These are phyloP conservation scores for Leptopilina myrica DNA, from an alignment of 2,888 invertebrate species.

Conservation along the genomic window DNA sequence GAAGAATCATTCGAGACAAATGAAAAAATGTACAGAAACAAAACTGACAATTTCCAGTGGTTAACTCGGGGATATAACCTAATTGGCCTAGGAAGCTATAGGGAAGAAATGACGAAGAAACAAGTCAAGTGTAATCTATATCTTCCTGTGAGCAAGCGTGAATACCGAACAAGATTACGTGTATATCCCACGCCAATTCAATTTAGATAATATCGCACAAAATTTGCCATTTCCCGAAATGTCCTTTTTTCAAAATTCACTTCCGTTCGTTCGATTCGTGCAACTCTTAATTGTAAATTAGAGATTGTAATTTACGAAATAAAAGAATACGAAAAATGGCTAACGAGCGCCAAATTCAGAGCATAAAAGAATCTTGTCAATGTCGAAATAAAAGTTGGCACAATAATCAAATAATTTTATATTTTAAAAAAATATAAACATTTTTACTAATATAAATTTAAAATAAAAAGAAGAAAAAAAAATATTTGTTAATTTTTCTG, in stretches of 20 bases:
- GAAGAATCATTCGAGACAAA: too few relatives aligned
- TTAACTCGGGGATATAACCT: background rate
- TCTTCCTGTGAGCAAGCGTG: constrained; percentile 64
- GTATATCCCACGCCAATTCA: constrained; percentile 64
- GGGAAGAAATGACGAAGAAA: constrained; percentile 17
- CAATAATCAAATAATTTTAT: too few relatives aligned
- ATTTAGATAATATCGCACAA: constrained; percentile 66
- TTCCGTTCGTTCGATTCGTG: constrained; percentile 47
- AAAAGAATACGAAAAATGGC: background rate
- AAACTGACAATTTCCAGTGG: background rate
- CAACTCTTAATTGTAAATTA: constrained; percentile 3
- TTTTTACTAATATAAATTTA: too few relatives aligned
- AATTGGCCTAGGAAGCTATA: background rate
- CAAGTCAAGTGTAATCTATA: background rate
- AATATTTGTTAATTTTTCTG: too few relatives aligned
- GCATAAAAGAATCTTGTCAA: too few relatives aligned
- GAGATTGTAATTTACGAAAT: background rate
- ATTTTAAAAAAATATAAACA: too few relatives aligned
- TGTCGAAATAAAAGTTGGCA: too few relatives aligned
- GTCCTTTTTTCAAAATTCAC: constrained; percentile 52
- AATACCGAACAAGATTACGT: constrained; percentile 63
- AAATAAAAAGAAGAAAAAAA: too few relatives aligned
- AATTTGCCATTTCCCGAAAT: constrained; percentile 59
- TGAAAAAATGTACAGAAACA: too few relatives aligned
- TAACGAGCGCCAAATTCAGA: too few relatives aligned